Conservation (phyloP, 1,140 invertebrate species). For the Procambarus virginalis region DNA sequence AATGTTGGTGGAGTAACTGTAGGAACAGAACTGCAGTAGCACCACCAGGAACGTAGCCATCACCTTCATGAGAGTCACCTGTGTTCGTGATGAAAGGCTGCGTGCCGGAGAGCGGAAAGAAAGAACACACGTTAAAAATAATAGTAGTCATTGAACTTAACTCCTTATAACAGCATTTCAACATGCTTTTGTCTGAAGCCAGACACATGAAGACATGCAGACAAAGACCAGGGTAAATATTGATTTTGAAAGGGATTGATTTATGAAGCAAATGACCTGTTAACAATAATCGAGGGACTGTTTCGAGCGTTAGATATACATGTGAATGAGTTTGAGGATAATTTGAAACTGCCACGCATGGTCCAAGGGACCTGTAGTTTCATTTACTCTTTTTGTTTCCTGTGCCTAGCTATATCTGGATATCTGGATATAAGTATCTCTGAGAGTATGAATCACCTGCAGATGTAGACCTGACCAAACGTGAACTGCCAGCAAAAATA, state of each 20-base stretch:
- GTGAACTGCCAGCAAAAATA: too few relatives aligned
- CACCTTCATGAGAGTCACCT: neutral
- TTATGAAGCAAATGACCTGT: neutral
- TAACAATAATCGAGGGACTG: too few relatives aligned
- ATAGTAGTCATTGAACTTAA: neutral
- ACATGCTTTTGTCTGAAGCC: neutral
- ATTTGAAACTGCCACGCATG: too few relatives aligned
- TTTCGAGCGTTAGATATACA: too few relatives aligned
- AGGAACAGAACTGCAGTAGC: slow-evolving; percentile 37
- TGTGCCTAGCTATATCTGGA: too few relatives aligned
- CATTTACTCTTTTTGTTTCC: too few relatives aligned
- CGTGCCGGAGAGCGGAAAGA: neutral
- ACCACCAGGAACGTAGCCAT: slow-evolving; percentile 31
- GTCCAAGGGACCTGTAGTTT: too few relatives aligned
- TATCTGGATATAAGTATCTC: too few relatives aligned
- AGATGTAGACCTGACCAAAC: too few relatives aligned
- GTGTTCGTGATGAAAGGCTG: slow-evolving; percentile 24
- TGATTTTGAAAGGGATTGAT: neutral
- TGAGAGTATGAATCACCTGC: too few relatives aligned
- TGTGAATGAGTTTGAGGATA: too few relatives aligned
- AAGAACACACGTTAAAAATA: neutral
- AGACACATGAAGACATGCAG: neutral
- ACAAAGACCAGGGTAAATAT: neutral
- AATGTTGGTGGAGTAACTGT: neutral
- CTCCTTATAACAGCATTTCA: neutral